These are phyloP conservation scores for Hoplostethus atlanticus DNA, from an alignment of 2,797 vertebrate genomes.

Conservation along the genomic window DNA sequence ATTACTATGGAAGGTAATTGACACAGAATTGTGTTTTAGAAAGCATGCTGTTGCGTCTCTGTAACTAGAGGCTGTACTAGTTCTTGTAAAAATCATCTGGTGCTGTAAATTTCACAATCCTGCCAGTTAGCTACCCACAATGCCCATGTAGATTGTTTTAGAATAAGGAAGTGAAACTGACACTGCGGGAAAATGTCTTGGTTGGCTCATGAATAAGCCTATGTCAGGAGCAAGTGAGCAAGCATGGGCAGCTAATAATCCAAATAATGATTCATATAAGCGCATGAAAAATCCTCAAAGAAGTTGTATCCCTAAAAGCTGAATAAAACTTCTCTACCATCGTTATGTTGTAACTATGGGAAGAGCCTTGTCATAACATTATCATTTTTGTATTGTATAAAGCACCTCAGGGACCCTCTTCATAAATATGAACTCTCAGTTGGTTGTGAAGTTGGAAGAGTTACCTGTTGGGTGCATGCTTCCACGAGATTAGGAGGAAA, in stretches of 20 bases:
- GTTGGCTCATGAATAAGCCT: fast-evolving
- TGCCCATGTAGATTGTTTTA: not conserved
- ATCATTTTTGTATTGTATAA: not conserved
- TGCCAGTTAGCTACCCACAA: not conserved
- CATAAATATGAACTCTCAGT: not conserved
- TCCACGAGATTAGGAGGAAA: conserved; percentile 98
- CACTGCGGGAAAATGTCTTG: not conserved
- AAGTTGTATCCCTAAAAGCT: not conserved
- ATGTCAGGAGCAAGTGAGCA: not conserved
- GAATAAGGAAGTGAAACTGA: conserved; percentile 32
- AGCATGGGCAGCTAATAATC: not conserved
- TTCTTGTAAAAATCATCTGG: not conserved
- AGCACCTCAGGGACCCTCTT: not conserved
- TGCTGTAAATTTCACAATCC: conserved; percentile 11
- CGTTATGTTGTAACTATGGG: not conserved
- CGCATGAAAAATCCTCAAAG: not conserved
- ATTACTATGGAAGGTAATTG: too few species aligned
- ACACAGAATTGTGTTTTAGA: too few species aligned
- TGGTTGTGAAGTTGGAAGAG: not conserved
- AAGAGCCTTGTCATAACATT: not conserved
- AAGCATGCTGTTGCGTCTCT: too few species aligned
- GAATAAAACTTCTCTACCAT: not conserved
- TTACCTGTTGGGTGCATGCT: conserved; percentile 98
- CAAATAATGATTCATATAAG: not conserved
- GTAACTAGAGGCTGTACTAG: not conserved